Evolutionary conservation across 2,888 invertebrate species (phyloP), one percentile per base, ranked within the genome.

Genomic region (Brachylomia viminalis): DNA sequence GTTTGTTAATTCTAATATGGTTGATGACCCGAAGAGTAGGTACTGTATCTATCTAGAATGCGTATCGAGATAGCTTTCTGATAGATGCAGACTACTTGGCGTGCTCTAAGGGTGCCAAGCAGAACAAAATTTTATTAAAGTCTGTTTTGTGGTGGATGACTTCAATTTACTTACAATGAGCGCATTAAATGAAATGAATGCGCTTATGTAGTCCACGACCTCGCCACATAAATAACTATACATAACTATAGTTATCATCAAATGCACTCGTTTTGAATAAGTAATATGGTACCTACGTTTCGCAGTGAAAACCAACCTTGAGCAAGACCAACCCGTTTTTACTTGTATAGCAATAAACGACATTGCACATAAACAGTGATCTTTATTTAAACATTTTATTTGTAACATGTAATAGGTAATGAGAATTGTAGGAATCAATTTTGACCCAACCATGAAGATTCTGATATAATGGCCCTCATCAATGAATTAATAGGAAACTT

Each of bases 401-500:
- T 58, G 20, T 58, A 33, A 69, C 45, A 62, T 20, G 45, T 30
- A 64, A 72, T 62, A n/a, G n/a, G n/a, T n/a, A 65, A 82, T 77
- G 85, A 58, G 64, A 77, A 52, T 70, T 72, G 8, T 62, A 20
- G 42, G 38, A 30, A 66, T 10, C 30, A 54, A 49, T 67, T 67
- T 52, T 75, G 33, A 72, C 20, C 11, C 20, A 67, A 38, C 5
- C 49, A 66, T 72, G 68, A 59, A 54, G 13, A 45, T 66, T 64
- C 20, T 27, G 45, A 94, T 96, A 72, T 49, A 85, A 94, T 93
- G 91, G 93, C 91, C 62, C 74, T 93, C 27, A 92, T 96, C 49
- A 95, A 93, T 83, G 89, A 92, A 73, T 89, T 95, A 30, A 95
- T 97, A 69, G 97, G 97, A 45, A 90, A 92, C 58, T 87, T 86